phyloP scores from a whole-genome alignment of 2,797 vertebrate genomes.

The Syndactyla subalaris region DNA sequence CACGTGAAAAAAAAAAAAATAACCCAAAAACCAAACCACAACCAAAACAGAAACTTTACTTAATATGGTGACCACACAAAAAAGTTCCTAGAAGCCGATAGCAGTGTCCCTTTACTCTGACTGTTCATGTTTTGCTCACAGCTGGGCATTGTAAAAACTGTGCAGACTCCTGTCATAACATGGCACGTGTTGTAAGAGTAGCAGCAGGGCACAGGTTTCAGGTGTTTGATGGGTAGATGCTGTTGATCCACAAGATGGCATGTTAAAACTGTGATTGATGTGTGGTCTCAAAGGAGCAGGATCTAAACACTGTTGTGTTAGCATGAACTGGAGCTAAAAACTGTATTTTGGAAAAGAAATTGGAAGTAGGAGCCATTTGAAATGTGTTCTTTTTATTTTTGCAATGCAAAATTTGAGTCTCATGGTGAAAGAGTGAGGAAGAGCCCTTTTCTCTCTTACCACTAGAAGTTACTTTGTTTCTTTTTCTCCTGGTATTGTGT shows the following conservation, averaged over 20 bases:
- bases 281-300: not conserved
- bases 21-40: not conserved
- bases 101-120: not conserved
- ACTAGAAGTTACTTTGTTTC: not conserved
- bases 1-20: not conserved
- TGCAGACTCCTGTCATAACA: not conserved
- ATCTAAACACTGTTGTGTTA: not conserved
- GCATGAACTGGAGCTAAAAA: not conserved
- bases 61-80: not conserved
- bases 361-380: not conserved
- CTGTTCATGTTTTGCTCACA: not conserved
- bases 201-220: not conserved
- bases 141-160: not conserved
- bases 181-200: not conserved
- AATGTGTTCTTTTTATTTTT: not conserved
- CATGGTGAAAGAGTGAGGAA: not conserved
- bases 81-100: not conserved
- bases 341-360: not conserved
- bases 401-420: not conserved
- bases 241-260: not conserved
- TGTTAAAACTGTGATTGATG: not conserved
- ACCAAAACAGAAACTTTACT: not conserved
- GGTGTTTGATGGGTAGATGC: not conserved
- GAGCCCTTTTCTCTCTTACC: not conserved
- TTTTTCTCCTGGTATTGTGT: not conserved